Evolutionary conservation across 2,888 invertebrate species (phyloP).

Genomic region (Microctonus brassicae): DNA sequence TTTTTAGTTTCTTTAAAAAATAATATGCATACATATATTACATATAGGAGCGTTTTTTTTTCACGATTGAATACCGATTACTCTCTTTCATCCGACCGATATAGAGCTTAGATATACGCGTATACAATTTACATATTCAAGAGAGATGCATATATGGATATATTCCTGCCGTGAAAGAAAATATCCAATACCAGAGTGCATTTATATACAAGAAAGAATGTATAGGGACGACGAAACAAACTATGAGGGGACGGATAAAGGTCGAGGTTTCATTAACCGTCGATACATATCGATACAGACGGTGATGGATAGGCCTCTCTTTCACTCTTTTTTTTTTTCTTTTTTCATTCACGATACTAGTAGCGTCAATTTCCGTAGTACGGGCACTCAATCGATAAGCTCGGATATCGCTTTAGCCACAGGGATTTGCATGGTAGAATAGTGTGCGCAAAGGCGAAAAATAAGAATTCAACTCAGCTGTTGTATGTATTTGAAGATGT

Average conservation of each 20-base stretch:
- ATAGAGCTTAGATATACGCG: neutral
- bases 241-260: constrained; percentile 16
- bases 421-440: constrained; percentile 42
- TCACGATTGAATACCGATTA: neutral
- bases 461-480: constrained; percentile 41
- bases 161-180: constrained; percentile 9
- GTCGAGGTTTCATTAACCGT: constrained; percentile 43
- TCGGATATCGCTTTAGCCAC: constrained; percentile 42
- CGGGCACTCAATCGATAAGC: constrained; percentile 40
- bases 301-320: constrained; percentile 44
- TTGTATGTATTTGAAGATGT: neutral
- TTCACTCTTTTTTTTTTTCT: constrained; percentile 15
- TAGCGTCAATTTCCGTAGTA: constrained; percentile 40
- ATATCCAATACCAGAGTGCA: neutral
- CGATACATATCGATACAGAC: constrained; percentile 41
- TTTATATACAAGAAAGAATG: constrained; percentile 7
- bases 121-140: neutral
- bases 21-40: too few species aligned
- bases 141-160: neutral
- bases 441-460: constrained; percentile 44
- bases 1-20: too few species aligned
- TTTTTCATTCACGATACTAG: constrained; percentile 9
- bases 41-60: neutral
- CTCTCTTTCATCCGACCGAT: neutral
- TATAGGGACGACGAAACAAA: neutral